Evolutionary conservation across 2,797 vertebrate genomes (phyloP).

Genomic region (Sus cebifrons): DNA sequence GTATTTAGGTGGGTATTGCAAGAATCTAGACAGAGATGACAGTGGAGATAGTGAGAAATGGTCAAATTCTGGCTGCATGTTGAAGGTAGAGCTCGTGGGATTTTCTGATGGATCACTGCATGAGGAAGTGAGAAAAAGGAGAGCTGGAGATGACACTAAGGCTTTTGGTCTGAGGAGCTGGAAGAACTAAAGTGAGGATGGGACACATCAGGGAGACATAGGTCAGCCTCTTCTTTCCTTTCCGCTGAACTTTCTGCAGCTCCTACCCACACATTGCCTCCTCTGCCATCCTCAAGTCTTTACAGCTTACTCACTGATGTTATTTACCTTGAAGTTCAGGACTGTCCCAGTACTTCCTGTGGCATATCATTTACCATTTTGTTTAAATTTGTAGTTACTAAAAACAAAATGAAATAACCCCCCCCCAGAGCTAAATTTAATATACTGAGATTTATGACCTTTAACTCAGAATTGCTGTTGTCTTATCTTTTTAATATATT

Average conservation of each 20-base stretch:
- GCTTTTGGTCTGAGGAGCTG: neutral
- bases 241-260: neutral
- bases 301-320: neutral
- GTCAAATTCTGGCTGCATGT: neutral
- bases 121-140: neutral
- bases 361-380: neutral
- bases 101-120: neutral
- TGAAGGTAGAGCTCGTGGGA: neutral
- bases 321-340: neutral
- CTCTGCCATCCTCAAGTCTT: neutral
- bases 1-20: neutral
- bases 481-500: constrained; percentile 17
- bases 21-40: neutral
- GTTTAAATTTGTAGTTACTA: neutral
- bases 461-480: neutral
- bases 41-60: neutral
- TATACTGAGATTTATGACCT: constrained; percentile 5
- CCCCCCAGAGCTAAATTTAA: neutral
- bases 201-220: neutral
- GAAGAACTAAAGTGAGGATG: neutral
- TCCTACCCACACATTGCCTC: neutral
- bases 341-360: neutral
- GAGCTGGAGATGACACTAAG: neutral
- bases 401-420: neutral
- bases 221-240: neutral